phyloP scores from a whole-genome alignment of 2,113 vertebrate genomes.

The Salvelinus namaycush region DNA sequence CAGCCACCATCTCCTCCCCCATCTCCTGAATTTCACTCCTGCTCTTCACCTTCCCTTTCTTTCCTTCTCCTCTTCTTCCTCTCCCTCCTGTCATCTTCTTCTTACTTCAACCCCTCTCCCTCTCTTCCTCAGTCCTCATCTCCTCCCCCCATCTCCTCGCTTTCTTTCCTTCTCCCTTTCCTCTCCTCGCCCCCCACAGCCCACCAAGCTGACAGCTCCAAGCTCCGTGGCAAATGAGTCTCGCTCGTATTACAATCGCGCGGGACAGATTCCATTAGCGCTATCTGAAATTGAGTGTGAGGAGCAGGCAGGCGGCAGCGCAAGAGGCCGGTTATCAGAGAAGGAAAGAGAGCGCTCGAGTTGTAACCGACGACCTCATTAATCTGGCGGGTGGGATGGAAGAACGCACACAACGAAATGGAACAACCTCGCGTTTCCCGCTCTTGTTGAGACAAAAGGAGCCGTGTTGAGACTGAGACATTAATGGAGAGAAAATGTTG shows the following conservation, averaged over 20 bases:
- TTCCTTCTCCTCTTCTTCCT: background rate
- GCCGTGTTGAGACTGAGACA: background rate
- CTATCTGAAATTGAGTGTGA: constrained; percentile 98
- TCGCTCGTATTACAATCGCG: constrained; percentile 98
- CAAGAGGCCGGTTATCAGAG: constrained; percentile 88
- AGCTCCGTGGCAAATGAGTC: constrained; percentile 99
- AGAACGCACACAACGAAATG: constrained; percentile 29
- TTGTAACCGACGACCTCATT: constrained; percentile 83
- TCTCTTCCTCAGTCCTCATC: background rate
- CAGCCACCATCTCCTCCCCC: background rate
- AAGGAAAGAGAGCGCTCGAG: constrained; percentile 67
- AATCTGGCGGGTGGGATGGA: constrained; percentile 88
- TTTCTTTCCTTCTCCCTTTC: background rate
- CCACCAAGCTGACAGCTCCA: constrained; percentile 94
- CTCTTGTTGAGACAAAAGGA: background rate
- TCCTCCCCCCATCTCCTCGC: background rate
- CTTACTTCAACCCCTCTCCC: background rate
- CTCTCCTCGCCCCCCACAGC: constrained; percentile 43
- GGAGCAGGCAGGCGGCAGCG: constrained; percentile 56
- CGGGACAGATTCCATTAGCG: constrained; percentile 99
- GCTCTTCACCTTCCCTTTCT: background rate
- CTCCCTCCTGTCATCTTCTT: too few relatives aligned
- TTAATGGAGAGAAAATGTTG: background rate
- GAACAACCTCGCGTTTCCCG: background rate
- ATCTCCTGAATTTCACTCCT: constrained; percentile 14